phyloP scores from a whole-genome alignment of 2,113 vertebrate species.

The Leucopsar rothschildi region DNA sequence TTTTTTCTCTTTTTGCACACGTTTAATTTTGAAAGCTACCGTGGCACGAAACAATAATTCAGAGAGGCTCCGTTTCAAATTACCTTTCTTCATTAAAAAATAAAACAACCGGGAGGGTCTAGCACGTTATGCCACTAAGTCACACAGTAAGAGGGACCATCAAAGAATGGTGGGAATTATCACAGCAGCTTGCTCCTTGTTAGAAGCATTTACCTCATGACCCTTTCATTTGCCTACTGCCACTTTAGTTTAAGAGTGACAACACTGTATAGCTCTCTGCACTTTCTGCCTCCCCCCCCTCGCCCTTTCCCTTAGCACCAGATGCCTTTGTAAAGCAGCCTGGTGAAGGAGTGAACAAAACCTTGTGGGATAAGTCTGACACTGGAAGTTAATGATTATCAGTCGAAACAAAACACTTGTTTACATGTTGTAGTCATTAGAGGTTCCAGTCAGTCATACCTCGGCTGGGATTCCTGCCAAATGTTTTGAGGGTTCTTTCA shows the following conservation, averaged over 20 bases:
- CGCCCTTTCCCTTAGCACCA: slow-evolving; percentile 65
- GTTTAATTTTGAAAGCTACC: slow-evolving; percentile 8
- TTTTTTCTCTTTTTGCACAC: background rate
- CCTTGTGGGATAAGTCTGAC: slow-evolving; percentile 77
- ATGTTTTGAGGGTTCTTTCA: slow-evolving; percentile 81
- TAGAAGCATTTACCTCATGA: slow-evolving; percentile 60
- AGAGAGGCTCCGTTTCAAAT: slow-evolving; percentile 11
- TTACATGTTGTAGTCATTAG: slow-evolving; percentile 83
- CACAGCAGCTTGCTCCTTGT: slow-evolving; percentile 65
- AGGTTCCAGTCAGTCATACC: slow-evolving; percentile 81
- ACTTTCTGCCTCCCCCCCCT: background rate
- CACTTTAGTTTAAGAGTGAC: slow-evolving; percentile 68
- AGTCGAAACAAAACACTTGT: slow-evolving; percentile 84
- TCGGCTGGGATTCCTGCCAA: slow-evolving; percentile 83
- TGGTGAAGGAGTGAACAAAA: slow-evolving; percentile 71
- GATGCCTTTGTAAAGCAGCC: slow-evolving; percentile 72
- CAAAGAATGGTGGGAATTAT: slow-evolving; percentile 70
- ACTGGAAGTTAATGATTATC: slow-evolving; percentile 82
- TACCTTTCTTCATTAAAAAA: slow-evolving; percentile 57
- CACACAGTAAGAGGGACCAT: slow-evolving; percentile 62
- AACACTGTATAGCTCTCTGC: slow-evolving; percentile 44
- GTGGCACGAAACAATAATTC: slow-evolving; percentile 1
- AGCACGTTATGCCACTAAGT: slow-evolving; percentile 68
- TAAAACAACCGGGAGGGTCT: slow-evolving; percentile 63
- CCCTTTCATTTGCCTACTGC: slow-evolving; percentile 64